Evolutionary conservation across 2,888 invertebrate species (phyloP), one percentile per base, ranked within the genome.

Genomic region (Athalia circularis): DNA sequence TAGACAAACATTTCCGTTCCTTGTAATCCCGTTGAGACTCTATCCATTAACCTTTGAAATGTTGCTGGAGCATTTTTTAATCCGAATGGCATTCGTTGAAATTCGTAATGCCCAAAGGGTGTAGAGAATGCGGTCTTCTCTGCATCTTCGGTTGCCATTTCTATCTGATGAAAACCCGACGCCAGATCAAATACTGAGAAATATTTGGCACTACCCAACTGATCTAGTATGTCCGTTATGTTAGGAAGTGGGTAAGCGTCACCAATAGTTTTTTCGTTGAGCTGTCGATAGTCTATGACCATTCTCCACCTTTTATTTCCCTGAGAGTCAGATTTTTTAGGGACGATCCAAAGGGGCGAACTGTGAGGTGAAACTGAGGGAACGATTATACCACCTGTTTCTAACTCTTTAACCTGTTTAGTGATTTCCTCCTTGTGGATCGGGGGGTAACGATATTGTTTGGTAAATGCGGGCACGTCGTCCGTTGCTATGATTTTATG

Each of bases 1-100:
- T 64, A 64, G 3, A 64, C 64, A 4, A 64, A 15, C 64, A 64
- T 64, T 43, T 64, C 64, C 43, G 43, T 45, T 64, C 64, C 64
- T 11, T 64, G 64, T 64, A 64, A 45, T 3, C 64, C 64, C 3
- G 64, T 15, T 45, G 29, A 8, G 3, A 64, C 29, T 5, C 11
- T 29, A 9, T 64, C 64, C 64, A 64, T 64, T 4, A 45, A 29
- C 43, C 64, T 6, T 11, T 64, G 64, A 4, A 64, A 64, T 3
- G 64, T 64, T 8, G 29, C 29, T 4, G 43, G 64, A 11, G 64
- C 64, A 8, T 64, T 64, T 1, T n/a, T 64, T 4, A 64, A 9
- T 0, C 64, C 64, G 8, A 43, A 64, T 43, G 64, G 64, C 64
- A 64, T 64, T 64, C 43, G 15, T 5, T 64, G 15, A 0, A 64